phyloP scores from a whole-genome alignment of 2,888 invertebrate genomes.

The Cryptus armator region DNA sequence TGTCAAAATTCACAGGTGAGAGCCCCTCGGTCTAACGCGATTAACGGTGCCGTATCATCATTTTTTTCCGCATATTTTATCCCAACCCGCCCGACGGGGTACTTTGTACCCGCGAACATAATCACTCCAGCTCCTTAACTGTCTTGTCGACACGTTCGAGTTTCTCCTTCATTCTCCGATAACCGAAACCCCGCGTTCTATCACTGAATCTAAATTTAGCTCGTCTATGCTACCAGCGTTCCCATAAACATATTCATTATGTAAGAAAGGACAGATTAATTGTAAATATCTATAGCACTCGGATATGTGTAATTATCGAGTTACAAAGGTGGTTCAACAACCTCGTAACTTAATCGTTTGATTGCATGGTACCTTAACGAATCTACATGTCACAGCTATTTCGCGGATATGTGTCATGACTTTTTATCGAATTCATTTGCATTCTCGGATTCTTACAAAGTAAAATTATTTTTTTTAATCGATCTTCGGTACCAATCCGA shows the following conservation, averaged over 20 bases:
- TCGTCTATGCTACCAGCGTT: conserved; percentile 49
- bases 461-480: not conserved
- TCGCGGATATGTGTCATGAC: too few relatives aligned
- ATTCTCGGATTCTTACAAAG: not conserved
- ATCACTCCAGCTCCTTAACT: conserved; percentile 15
- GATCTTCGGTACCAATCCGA: not conserved
- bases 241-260: conserved; percentile 76
- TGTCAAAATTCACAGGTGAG: conserved; percentile 83
- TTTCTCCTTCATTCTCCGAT: conserved; percentile 4
- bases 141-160: not conserved
- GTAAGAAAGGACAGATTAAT: conserved; percentile 73
- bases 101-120: conserved; percentile 61
- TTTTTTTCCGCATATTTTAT: not conserved
- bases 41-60: not conserved
- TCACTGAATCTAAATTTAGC: conserved; percentile 62
- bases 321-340: conserved; percentile 27
- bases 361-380: conserved; percentile 1
- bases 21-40: not conserved
- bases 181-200: conserved; percentile 46
- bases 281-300: conserved; percentile 39
- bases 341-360: conserved; percentile 27
- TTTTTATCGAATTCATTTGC: too few relatives aligned
- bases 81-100: conserved; percentile 23
- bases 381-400: not conserved
- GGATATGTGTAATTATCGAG: conserved; percentile 25